Base-by-base conservation (phyloP, 2,888 invertebrate genomes). In the Axea sp. region DNA sequence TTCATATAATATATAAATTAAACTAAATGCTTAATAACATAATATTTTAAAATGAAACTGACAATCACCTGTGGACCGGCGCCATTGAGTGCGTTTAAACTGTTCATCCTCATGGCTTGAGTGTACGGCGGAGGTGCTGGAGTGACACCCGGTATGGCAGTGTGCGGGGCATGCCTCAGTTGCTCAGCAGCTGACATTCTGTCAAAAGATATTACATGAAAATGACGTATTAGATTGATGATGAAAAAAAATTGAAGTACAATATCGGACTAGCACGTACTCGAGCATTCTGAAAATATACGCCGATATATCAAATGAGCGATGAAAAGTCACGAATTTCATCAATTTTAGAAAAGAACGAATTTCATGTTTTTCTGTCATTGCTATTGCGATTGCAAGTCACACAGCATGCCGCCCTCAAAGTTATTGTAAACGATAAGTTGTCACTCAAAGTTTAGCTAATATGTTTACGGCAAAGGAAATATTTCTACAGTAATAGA, bases 51-150 rank as follows among this genome's bases (percentile, higher is more conserved):
- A 49, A 33, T 33, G 12, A 9, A 9, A 31, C 9, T 49, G 11
- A 67, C 53, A 78, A 80, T 83, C 76, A 90, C 90, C 86, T 91
- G 91, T 65, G 90, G 90, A 76, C 88, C 89, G 53, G 89, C 89
- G 73, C 89, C 89, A 82, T 89, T 88, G 73, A 87, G 80, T 47
- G 86, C 84, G 76, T 86, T 87, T 77, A 89, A 85, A 77, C 89
- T 89, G 78, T 89, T 88, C 85, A 89, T 87, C 78, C 89, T 86
- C 80, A 89, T 89, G 55, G 87, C 88, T 78, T 87, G 87, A 60
- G 87, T 87, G 83, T 94, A 94, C 1, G 94, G 94, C 2, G 94
- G 94, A 31, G 94, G 94, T 41, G 94, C 94, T 11, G 94, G 95
- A 28, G 94, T 95, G 1, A 93, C 94, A 28, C 92, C 93, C 3